phyloP scores from a whole-genome alignment of 2,888 invertebrate species.

The Melikaiella ostensackeni region DNA sequence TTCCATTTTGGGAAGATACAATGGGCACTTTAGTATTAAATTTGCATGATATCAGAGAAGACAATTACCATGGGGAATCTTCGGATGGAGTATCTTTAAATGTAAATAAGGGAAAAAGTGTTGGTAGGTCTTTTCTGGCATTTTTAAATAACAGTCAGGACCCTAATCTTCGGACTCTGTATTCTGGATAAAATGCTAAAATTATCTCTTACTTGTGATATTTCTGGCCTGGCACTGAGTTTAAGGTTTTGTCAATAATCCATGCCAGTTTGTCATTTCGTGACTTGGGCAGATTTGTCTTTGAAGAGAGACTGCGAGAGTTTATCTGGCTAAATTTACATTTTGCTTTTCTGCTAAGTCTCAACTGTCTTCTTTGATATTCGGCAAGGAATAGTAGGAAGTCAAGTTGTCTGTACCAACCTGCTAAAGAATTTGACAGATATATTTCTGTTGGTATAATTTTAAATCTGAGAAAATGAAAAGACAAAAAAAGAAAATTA shows the following conservation, averaged over 20 bases:
- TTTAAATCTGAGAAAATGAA: background rate
- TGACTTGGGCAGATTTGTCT: background rate
- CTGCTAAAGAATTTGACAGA: background rate
- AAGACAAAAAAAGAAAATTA: background rate
- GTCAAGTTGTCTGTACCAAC: background rate
- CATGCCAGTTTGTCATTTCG: conserved; percentile 9
- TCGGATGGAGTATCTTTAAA: conserved; percentile 22
- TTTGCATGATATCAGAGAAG: conserved; percentile 16
- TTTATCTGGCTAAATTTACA: conserved; percentile 20
- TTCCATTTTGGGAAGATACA: conserved; percentile 19
- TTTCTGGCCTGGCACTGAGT: background rate
- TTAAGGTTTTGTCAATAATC: conserved; percentile 5
- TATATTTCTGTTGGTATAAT: background rate
- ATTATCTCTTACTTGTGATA: background rate
- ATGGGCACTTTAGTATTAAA: conserved; percentile 19
- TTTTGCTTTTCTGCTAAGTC: background rate
- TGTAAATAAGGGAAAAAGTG: conserved; percentile 5
- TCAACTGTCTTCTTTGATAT: background rate
- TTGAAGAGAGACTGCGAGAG: background rate
- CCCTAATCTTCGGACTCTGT: background rate
- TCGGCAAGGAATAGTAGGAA: background rate
- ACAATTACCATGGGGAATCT: conserved; percentile 13
- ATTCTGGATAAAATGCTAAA: background rate
- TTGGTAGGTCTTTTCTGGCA: background rate
- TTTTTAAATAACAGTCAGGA: background rate